phyloP scores from a whole-genome alignment of 2,797 vertebrate species.

The Netta rufina region DNA sequence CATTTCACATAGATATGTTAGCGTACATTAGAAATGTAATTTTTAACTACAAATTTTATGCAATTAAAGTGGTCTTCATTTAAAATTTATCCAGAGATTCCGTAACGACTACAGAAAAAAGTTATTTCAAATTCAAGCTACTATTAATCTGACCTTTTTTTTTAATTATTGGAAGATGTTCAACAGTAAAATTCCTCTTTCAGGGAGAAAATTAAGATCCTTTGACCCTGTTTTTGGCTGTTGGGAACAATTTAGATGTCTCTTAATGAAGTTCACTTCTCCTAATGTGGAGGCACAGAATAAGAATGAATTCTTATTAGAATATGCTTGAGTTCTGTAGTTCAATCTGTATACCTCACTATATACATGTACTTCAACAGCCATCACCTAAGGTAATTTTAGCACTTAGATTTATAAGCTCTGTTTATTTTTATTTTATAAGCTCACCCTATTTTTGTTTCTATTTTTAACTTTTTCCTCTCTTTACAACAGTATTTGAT shows the following conservation, averaged over 20 bases:
- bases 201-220: not conserved
- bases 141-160: not conserved
- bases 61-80: not conserved
- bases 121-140: not conserved
- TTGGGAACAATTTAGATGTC: not conserved
- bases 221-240: not conserved
- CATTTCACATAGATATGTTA: not conserved
- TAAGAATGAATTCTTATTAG: not conserved
- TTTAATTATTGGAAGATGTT: not conserved
- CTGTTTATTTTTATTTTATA: no score
- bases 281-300: not conserved
- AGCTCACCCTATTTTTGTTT: not conserved
- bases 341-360: not conserved
- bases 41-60: not conserved
- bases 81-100: not conserved
- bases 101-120: not conserved
- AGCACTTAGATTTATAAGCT: not conserved
- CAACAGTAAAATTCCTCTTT: not conserved
- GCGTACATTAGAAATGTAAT: not conserved
- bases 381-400: not conserved
- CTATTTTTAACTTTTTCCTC: not conserved
- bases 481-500: not conserved
- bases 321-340: not conserved
- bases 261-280: not conserved
- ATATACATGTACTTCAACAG: not conserved